A percentile compares a stretch with the other conserved stretches of the same genome.
Evolutionary conservation across 2,113 vertebrate species (phyloP).

Genomic region (Tauraco erythrolophus): DNA sequence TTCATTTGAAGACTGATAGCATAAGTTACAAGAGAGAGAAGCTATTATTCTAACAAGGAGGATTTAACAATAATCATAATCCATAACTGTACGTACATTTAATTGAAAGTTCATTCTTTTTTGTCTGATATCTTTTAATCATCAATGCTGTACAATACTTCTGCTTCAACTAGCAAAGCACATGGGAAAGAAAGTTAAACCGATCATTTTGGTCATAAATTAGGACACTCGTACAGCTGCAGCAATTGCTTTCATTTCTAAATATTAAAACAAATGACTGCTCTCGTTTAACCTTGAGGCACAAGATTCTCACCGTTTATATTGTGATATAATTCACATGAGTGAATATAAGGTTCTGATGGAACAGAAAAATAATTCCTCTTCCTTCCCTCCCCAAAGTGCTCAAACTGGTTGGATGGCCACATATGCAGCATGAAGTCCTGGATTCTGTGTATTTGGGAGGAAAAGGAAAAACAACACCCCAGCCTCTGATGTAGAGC

Average conservation of each 20-base stretch:
- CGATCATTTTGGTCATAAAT: background rate
- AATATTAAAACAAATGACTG: slow-evolving; percentile 57
- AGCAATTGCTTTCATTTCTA: slow-evolving; percentile 14
- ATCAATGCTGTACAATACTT: background rate
- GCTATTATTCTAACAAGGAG: slow-evolving; percentile 18
- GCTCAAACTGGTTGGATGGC: background rate
- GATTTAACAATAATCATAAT: slow-evolving; percentile 16
- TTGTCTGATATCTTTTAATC: slow-evolving; percentile 4
- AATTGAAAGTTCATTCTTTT: slow-evolving; percentile 34
- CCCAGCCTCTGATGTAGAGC: background rate
- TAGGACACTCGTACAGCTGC: background rate
- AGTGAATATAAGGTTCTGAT: background rate
- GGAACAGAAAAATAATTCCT: background rate
- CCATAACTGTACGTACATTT: slow-evolving; percentile 16
- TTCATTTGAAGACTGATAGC: background rate
- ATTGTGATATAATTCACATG: background rate
- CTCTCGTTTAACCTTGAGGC: slow-evolving; percentile 55
- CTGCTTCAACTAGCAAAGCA: background rate
- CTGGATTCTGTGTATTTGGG: fast-evolving
- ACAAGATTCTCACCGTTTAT: background rate
- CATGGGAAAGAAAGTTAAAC: background rate
- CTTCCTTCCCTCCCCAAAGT: background rate
- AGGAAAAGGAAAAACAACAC: background rate
- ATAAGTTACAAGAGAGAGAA: background rate
- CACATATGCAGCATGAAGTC: background rate